Evolutionary conservation across 2,113 vertebrate genomes (phyloP).

Genomic region (Clarias gariepinus): DNA sequence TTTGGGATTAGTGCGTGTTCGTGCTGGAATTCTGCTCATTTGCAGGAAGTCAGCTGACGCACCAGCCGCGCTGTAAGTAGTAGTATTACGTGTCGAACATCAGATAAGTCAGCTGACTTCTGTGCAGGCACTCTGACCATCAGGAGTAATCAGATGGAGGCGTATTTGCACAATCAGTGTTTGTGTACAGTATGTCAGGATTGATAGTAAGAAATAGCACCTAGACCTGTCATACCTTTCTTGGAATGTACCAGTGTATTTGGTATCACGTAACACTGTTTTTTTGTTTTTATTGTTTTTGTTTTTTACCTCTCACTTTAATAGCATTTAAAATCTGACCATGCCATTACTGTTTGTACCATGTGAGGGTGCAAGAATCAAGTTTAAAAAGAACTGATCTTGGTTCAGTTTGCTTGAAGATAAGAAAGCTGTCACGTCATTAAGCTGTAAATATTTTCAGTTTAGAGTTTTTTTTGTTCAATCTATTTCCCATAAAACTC

Average conservation of each 20-base stretch:
- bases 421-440: background rate
- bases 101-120: constrained; percentile 28
- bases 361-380: background rate
- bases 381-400: background rate
- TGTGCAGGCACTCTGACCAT: background rate
- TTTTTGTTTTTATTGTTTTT: background rate
- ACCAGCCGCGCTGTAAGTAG: background rate
- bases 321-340: background rate
- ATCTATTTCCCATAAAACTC: background rate
- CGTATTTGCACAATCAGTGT: constrained; percentile 7
- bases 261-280: background rate
- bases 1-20: constrained; percentile 25
- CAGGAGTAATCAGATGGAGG: constrained; percentile 18
- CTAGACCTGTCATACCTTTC: background rate
- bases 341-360: background rate
- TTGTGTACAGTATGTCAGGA: background rate
- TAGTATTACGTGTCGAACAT: constrained; percentile 16
- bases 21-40: constrained; percentile 31
- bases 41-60: constrained; percentile 27
- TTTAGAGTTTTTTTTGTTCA: background rate
- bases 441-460: background rate
- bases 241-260: background rate
- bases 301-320: background rate
- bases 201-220: background rate
- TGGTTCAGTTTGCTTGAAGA: background rate